Conservation (phyloP, 2,888 invertebrate species). For the Lacanobia oleracea region DNA sequence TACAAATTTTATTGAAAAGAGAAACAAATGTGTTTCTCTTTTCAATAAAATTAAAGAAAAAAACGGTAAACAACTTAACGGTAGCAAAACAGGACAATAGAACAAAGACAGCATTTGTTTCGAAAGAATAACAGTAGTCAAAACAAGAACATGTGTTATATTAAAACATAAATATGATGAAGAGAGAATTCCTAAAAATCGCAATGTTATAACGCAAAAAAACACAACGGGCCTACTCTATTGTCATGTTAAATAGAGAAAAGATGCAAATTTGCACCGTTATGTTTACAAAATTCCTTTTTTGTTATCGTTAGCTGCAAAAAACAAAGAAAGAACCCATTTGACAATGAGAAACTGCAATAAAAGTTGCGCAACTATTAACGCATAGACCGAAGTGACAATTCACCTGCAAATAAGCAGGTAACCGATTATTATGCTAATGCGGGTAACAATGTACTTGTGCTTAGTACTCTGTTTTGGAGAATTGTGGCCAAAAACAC, state of each 20-base stretch:
- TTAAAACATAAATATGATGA: conserved; percentile 69
- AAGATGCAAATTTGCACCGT: conserved; percentile 85
- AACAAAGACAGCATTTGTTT: conserved; percentile 73
- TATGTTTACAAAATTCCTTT: conserved; percentile 85
- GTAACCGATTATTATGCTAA: conserved; percentile 89
- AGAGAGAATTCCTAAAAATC: conserved; percentile 68
- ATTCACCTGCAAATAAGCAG: conserved; percentile 87
- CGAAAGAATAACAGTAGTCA: conserved; percentile 76
- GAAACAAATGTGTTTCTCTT: conserved; percentile 32
- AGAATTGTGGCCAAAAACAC: conserved; percentile 86
- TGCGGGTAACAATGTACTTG: conserved; percentile 82
- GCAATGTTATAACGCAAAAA: conserved; percentile 45
- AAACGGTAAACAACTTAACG: conserved; percentile 56
- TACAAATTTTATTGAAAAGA: conserved; percentile 36
- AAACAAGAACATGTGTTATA: conserved; percentile 79
- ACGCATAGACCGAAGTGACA: conserved; percentile 79
- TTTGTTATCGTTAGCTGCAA: conserved; percentile 81
- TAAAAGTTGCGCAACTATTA: conserved; percentile 82
- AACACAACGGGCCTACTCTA: conserved; percentile 76
- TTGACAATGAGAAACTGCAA: conserved; percentile 76
- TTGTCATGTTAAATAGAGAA: conserved; percentile 83
- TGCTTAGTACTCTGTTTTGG: conserved; percentile 83
- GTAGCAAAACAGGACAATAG: conserved; percentile 59
- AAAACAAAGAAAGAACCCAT: conserved; percentile 80
- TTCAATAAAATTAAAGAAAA: too few species aligned